Evolutionary conservation across 2,888 invertebrate genomes (phyloP), one percentile per base, ranked within the genome.

Genomic region (Lasioglossum leucozonium): DNA sequence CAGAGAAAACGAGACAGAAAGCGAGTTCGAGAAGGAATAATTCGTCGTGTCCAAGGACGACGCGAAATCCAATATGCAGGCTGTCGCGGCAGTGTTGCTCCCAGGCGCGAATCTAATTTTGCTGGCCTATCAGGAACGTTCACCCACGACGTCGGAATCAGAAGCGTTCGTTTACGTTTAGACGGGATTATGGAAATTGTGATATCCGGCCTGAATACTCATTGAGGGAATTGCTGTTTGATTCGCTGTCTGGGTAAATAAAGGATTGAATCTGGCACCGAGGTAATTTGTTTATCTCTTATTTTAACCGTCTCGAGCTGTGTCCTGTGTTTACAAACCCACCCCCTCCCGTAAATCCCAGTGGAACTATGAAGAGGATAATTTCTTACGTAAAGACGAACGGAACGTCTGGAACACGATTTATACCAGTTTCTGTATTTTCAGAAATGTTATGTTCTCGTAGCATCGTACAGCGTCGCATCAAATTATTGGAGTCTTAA

Each of bases 91-190:
- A 75, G 26, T 58, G 67, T 75, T 62, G 58, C 81, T 75, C 37
- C 40, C 47, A 69, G 67, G 42, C 72, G 69, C 18, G 72, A 77
- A 87, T 85, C 76, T 85, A 82, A 85, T 87, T 87, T 84, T 77
- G 16, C 75, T 40, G 62, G 40, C 65, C 62, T 65, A 77, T 81
- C 80, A 40, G 40, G 34, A 18, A 72, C 3, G 74, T 72, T 55
- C 65, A 55, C 30, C 42, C 71, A 42, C 69, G 69, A 58, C 72
- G 72, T 72, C 65, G 34, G 55, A 81, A 72, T 76, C n/a, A 76
- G 47, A 78, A 69, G 47, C 75, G 77, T 81, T 78, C 78, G 58
- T 81, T 85, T 62, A 74, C 62, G 82, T 73, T 72, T 62, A 51
- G 58, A 80, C 47, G 40, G 75, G 44, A 75, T 77, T 78, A 82